A percentile compares a stretch with the other conserved stretches of the same genome.
These are phyloP conservation scores for Drosophila seclusa DNA, from an alignment of 2,888 invertebrate genomes.

Conservation along the genomic window DNA sequence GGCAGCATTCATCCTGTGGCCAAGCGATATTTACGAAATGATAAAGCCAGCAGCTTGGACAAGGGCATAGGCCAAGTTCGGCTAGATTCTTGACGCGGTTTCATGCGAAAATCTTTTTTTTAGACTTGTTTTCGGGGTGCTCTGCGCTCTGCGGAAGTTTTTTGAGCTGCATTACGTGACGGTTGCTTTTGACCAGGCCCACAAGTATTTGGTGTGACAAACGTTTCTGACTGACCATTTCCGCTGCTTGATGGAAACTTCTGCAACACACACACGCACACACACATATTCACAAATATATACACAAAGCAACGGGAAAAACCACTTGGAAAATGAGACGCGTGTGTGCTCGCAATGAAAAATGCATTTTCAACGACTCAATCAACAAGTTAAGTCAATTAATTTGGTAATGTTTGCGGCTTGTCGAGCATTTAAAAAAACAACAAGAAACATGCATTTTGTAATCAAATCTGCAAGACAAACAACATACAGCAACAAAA, in stretches of 20 bases:
- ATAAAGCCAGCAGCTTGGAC: slow-evolving; percentile 56
- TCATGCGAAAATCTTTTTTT: slow-evolving; percentile 51
- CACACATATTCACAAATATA: slow-evolving; percentile 1
- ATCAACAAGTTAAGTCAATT: slow-evolving; percentile 82
- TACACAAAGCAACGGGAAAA: slow-evolving; percentile 52
- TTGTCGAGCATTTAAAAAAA: slow-evolving; percentile 24
- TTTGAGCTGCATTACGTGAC: slow-evolving; percentile 56
- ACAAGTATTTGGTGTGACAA: slow-evolving; percentile 61
- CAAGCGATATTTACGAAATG: slow-evolving; percentile 69
- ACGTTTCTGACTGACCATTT: slow-evolving; percentile 48
- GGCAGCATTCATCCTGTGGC: slow-evolving; percentile 7
- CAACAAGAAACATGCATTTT: slow-evolving; percentile 17
- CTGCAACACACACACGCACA: slow-evolving; percentile 5
- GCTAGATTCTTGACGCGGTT: slow-evolving; percentile 10
- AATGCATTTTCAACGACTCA: slow-evolving; percentile 73
- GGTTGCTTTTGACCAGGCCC: slow-evolving; percentile 23
- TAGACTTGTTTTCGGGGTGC: slow-evolving; percentile 22
- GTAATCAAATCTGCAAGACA: slow-evolving; percentile 22
- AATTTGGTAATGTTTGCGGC: slow-evolving; percentile 65
- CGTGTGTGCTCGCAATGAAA: slow-evolving; percentile 42
- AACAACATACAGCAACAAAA: slow-evolving; percentile 25
- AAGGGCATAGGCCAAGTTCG: slow-evolving; percentile 46
- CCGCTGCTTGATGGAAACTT: slow-evolving; percentile 55
- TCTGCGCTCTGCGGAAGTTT: slow-evolving; percentile 46
- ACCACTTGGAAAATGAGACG: slow-evolving; percentile 44